Evolutionary conservation across 1,140 invertebrate species (phyloP).

Genomic region (Trachymyrmex cornetzi): DNA sequence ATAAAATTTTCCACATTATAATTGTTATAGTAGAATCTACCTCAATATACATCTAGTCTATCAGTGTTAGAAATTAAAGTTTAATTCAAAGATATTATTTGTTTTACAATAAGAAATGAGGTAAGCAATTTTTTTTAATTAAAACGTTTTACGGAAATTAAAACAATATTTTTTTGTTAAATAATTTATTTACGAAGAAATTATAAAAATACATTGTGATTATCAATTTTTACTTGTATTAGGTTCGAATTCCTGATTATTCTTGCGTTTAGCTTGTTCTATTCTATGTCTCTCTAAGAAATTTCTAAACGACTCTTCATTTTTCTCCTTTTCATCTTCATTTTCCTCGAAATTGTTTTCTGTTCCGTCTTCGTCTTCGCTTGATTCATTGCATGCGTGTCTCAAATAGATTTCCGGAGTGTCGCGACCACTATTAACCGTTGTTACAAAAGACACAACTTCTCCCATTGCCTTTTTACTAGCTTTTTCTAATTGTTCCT

Average conservation of each 20-base stretch:
- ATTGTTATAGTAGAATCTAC: too few species aligned
- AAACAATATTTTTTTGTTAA: background rate
- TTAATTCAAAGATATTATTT: too few species aligned
- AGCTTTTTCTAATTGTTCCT: conserved; percentile 81
- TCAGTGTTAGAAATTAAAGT: background rate
- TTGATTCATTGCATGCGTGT: conserved; percentile 91
- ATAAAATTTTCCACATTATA: too few species aligned
- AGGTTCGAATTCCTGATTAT: conserved; percentile 59
- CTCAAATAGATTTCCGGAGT: conserved; percentile 90
- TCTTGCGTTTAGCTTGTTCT: conserved; percentile 70
- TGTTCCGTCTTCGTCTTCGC: conserved; percentile 91
- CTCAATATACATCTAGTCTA: background rate
- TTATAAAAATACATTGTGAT: conserved; percentile 46
- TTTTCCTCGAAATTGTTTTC: conserved; percentile 81
- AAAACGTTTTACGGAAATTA: background rate
- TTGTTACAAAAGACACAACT: conserved; percentile 85
- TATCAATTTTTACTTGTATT: conserved; percentile 69
- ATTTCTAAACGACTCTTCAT: conserved; percentile 81
- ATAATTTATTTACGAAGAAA: conserved; percentile 42
- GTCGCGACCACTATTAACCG: conserved; percentile 88
- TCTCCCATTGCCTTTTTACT: conserved; percentile 79
- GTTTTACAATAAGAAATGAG: too few species aligned
- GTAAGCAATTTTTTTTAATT: background rate
- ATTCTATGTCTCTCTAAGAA: conserved; percentile 81
- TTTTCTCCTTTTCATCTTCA: conserved; percentile 74